Evolutionary conservation across 2,888 invertebrate genomes (phyloP).

Genomic region (Ennomos fuscantarius): DNA sequence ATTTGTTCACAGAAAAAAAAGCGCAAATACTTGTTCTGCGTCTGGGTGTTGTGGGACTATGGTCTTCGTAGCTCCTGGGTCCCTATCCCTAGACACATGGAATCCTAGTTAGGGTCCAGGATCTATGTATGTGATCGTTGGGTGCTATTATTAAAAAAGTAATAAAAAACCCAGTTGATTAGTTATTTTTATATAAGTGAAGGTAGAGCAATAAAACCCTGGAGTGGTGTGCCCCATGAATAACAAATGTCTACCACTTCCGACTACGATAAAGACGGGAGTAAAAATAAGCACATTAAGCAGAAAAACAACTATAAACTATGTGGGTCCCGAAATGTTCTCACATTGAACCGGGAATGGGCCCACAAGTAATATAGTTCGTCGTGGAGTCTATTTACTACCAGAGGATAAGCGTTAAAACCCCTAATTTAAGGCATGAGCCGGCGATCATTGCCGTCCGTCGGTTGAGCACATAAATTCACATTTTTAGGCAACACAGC

Average conservation of each 20-base stretch:
- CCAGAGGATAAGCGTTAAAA: conserved; percentile 78
- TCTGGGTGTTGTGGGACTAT: no score
- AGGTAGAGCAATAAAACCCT: conserved; percentile 36
- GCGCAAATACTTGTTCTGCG: no score
- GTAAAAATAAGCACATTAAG: conserved; percentile 51
- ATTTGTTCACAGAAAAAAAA: no score
- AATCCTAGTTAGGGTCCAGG: no score
- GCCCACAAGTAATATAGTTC: conserved; percentile 70
- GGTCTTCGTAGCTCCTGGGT: no score
- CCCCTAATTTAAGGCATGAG: conserved; percentile 82
- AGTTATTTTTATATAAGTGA: conserved; percentile 34
- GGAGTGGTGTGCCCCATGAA: conserved; percentile 33
- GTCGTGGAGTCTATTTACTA: conserved; percentile 75
- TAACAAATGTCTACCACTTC: conserved; percentile 40
- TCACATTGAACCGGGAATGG: conserved; percentile 55
- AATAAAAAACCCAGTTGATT: no score
- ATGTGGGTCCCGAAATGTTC: conserved; percentile 52
- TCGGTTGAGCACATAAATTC: conserved; percentile 77
- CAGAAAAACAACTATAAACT: conserved; percentile 63
- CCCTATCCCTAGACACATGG: no score
- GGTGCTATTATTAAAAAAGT: no score
- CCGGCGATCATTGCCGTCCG: conserved; percentile 79
- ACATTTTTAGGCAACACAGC: conserved; percentile 77
- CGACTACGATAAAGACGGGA: conserved; percentile 40
- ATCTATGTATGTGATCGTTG: no score